Evolutionary conservation across 2,797 vertebrate genomes (phyloP).

Genomic region (Enteromius argenteus): DNA sequence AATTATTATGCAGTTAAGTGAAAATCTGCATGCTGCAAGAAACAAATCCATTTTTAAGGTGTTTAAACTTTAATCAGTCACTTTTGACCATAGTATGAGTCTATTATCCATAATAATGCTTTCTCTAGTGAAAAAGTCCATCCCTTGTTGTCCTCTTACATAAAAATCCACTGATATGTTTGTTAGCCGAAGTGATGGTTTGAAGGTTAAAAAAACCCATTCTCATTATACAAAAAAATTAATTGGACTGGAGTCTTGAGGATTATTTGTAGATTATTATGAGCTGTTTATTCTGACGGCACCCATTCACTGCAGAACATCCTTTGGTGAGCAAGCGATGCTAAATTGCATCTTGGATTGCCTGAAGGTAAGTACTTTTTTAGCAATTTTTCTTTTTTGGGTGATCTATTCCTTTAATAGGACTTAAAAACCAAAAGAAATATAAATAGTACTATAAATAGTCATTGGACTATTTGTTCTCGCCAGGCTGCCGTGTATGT

Average conservation of each 20-base stretch:
- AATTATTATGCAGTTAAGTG: background rate
- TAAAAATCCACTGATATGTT: background rate
- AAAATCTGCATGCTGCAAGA: background rate
- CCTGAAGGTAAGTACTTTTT: background rate
- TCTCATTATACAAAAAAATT: background rate
- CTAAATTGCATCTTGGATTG: background rate
- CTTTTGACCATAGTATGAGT: background rate
- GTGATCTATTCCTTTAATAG: background rate
- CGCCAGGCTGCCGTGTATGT: background rate
- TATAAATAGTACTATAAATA: too few relatives aligned
- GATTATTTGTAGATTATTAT: background rate
- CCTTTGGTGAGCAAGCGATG: background rate
- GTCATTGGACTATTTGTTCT: constrained; percentile 1
- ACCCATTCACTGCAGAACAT: background rate
- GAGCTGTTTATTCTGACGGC: background rate
- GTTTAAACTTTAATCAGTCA: background rate
- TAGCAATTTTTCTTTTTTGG: background rate
- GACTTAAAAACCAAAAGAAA: background rate
- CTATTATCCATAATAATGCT: background rate
- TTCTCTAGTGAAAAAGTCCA: background rate
- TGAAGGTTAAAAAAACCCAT: background rate
- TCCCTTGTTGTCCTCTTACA: background rate
- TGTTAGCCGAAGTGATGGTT: background rate
- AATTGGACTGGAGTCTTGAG: background rate
- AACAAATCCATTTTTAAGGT: background rate